phyloP scores from a whole-genome alignment of 2,113 vertebrate genomes.

The Petrocephalus microphthalmus region DNA sequence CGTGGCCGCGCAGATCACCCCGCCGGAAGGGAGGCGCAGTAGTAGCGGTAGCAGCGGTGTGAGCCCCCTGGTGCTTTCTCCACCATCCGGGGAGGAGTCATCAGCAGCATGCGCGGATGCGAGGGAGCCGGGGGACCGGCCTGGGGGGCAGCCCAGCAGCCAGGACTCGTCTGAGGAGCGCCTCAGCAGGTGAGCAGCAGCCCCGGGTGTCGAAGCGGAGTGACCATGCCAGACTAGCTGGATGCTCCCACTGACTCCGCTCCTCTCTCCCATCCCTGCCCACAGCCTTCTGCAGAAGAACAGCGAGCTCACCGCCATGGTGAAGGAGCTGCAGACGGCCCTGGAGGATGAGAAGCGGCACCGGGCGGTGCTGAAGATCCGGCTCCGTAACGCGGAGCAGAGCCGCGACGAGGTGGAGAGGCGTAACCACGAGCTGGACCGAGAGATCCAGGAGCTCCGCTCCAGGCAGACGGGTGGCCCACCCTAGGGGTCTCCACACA shows the following conservation, averaged over 20 bases:
- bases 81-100: conserved; percentile 2
- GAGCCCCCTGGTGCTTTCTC: neutral
- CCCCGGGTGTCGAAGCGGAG: neutral
- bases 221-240: neutral
- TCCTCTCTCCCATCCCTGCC: neutral
- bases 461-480: conserved; percentile 26
- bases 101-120: conserved; percentile 16
- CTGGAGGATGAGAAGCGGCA: conserved; percentile 66
- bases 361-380: conserved; percentile 63
- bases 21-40: neutral
- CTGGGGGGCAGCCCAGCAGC: conserved; percentile 7
- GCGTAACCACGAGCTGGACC: conserved; percentile 66
- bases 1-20: neutral
- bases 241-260: neutral
- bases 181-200: conserved; percentile 43
- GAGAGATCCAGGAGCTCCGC: conserved; percentile 64
- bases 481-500: conserved; percentile 29
- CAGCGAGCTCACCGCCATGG: conserved; percentile 69
- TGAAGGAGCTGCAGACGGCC: conserved; percentile 69
- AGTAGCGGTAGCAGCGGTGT: conserved; percentile 17
- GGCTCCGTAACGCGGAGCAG: conserved; percentile 53
- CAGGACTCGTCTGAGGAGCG: conserved; percentile 4
- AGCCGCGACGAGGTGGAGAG: conserved; percentile 63
- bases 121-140: conserved; percentile 29
- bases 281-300: conserved; percentile 77